Evolutionary conservation across 1,140 invertebrate genomes (phyloP), one percentile per base, ranked within the genome.

Genomic region (Drosophila cardini): DNA sequence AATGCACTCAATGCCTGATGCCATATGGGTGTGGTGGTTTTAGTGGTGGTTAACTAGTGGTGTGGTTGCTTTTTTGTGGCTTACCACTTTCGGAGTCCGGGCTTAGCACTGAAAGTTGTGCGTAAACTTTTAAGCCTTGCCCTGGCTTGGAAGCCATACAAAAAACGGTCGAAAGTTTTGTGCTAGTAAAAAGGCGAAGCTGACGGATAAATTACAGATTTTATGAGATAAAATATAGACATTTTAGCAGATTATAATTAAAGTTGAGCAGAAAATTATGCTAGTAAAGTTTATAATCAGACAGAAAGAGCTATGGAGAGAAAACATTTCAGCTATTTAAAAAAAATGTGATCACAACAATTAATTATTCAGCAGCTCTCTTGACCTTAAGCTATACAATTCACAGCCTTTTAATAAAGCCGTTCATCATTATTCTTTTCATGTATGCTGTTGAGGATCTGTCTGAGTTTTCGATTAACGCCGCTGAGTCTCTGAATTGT

Each of bases 71-170:
- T 48, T 60, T 65, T 61, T 80, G 69, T 62, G 78, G 79, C 67
- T 68, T 43, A 30, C 67, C 63, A 16, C 56, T n/a, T 61, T 40
- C 16, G 9, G 11, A 60, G 72, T 38, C 34, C 57, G 45, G 30
- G 63, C 55, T 81, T 77, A 64, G 62, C 55, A 40, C 34, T 18
- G 11, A 73, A 81, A 75, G 56, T 65, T 72, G 71, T 46, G 21
- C 26, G 15, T 45, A 67, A 83, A 83, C 71, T 83, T 82, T 83
- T 72, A 72, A 71, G 71, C 60, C 46, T 30, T 42, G 52, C 57
- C 42, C 53, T 55, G 57, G 53, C 56, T 26, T 62, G 38, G 34
- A 60, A 69, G 32, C 58, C 21, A 55, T 15, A 6, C 16, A 62
- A 18, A 62, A 69, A 61, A 56, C 10, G 32, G 11, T 26, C 57